phyloP scores from a whole-genome alignment of 1,140 invertebrate species.

The Melanaphis sacchari region DNA sequence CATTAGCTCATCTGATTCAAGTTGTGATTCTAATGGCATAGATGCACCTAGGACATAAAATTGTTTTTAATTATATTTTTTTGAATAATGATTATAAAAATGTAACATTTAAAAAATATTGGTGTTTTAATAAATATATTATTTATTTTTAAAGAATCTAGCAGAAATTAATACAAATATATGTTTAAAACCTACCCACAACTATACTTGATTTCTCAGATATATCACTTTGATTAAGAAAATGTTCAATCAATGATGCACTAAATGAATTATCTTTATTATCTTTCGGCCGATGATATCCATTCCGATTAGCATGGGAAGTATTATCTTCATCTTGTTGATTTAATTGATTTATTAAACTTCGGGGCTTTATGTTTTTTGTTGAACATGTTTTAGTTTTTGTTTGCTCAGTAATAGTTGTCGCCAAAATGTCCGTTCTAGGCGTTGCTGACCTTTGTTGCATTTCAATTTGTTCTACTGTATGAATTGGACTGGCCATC shows the following conservation, averaged over 20 bases:
- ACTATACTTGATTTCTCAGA: conserved; percentile 23
- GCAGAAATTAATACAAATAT: not conserved
- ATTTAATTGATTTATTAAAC: conserved; percentile 18
- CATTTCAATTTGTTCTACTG: conserved; percentile 87
- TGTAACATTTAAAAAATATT: not conserved
- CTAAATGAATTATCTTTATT: conserved; percentile 39
- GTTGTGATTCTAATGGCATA: conserved; percentile 22
- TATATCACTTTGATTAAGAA: conserved; percentile 29
- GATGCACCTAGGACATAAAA: conserved; percentile 27
- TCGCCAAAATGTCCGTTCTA: conserved; percentile 63
- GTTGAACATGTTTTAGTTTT: conserved; percentile 34
- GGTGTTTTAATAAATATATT: too few species aligned
- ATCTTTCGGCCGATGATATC: conserved; percentile 43
- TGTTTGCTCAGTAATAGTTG: not conserved
- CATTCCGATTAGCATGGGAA: conserved; percentile 40
- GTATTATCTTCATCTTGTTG: conserved; percentile 30
- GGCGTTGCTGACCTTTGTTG: conserved; percentile 79
- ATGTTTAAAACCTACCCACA: conserved; percentile 21
- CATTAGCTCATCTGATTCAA: conserved; percentile 50
- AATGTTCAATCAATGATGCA: conserved; percentile 28
- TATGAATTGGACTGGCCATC: conserved; percentile 81
- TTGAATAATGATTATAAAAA: not conserved
- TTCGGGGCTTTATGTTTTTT: conserved; percentile 35
- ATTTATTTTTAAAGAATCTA: not conserved
- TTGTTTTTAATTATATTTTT: not conserved